phyloP scores from a whole-genome alignment of 2,888 invertebrate species.

The Marasmarcha lunaedactyla region DNA sequence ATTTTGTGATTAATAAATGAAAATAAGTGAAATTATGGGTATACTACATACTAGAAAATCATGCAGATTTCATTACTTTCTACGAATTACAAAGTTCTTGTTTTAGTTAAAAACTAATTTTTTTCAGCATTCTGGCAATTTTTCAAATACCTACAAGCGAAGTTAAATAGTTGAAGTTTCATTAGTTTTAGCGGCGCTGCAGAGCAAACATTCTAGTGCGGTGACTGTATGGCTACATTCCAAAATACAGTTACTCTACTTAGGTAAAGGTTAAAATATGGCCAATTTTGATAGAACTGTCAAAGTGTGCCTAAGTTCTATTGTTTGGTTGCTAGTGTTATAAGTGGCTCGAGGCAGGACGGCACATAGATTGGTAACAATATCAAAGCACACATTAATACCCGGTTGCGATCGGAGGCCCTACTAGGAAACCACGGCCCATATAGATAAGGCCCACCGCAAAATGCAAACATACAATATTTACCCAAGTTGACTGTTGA shows the following conservation, averaged over 20 bases:
- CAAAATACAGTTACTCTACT: constrained; percentile 13
- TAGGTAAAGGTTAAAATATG: constrained; percentile 9
- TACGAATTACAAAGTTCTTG: no score
- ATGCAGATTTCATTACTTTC: no score
- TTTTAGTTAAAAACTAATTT: no score
- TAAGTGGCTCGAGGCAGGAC: neutral
- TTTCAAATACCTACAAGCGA: constrained; percentile 6
- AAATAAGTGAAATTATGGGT: no score
- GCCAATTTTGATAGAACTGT: constrained; percentile 6
- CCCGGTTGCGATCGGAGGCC: constrained; percentile 34
- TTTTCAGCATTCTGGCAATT: no score
- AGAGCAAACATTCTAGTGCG: constrained; percentile 21
- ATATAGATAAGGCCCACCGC: constrained; percentile 49
- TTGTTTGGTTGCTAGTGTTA: constrained; percentile 1
- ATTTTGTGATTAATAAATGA: no score
- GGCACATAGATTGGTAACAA: no score
- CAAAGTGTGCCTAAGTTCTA: constrained; percentile 6
- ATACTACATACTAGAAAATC: no score
- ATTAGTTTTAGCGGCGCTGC: constrained; percentile 26
- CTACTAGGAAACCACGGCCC: constrained; percentile 54
- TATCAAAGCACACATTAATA: constrained; percentile 6
- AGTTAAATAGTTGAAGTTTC: constrained; percentile 27
- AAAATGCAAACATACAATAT: constrained; percentile 32
- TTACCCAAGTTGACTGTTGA: constrained; percentile 19
- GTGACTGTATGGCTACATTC: neutral